Base-by-base conservation (phyloP, 2,888 invertebrate genomes). In the Escarpia spicata region DNA sequence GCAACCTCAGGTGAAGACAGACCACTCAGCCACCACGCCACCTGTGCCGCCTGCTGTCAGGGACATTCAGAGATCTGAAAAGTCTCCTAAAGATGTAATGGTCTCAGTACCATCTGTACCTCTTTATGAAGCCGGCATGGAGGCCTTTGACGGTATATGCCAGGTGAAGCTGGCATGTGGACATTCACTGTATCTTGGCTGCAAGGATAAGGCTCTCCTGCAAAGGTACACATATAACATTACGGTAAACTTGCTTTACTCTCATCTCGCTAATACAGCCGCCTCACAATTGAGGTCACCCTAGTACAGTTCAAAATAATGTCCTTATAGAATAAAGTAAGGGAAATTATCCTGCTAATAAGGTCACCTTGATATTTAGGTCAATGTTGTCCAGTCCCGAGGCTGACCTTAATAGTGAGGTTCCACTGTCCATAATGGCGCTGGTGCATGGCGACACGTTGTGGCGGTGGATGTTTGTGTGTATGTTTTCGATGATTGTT, bases 201-300 rank as follows among this genome's bases (percentile, higher is more conserved):
- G 75, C 75, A 75, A 75, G 75, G 75, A 75, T 75, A 75, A 75
- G 26, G 75, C 75, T 75, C 15, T 75, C 75, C 75, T 75, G 75
- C 75, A 75, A 75, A 75, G 75, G 75, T 75, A 75, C 19, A 26
- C 19, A n/a, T 75, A 26, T n/a, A 75, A 75, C 6, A 75, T 75
- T 26, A 75, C n/a, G 2, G 15, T 52, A 9, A 52, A 15, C 9
- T 52, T 52, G 15, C 52, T 52, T 52, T 12, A 52, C 15, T 15
- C 52, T 9, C 52, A 2, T 52, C 15, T 9, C 9, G 6, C 15
- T 52, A 12, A 52, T 52, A 52, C 2, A 15, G 15, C 15, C 15
- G 8, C 52, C 15, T 52, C 37, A 37, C 37, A 37, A 37, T 37
- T 37, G 37, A 37, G 37, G 37, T 37, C 37, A 37, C 37, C 37